Evolutionary conservation across 2,797 vertebrate species (phyloP), one percentile per base, ranked within the genome.

Genomic region (Eulemur mongoz): DNA sequence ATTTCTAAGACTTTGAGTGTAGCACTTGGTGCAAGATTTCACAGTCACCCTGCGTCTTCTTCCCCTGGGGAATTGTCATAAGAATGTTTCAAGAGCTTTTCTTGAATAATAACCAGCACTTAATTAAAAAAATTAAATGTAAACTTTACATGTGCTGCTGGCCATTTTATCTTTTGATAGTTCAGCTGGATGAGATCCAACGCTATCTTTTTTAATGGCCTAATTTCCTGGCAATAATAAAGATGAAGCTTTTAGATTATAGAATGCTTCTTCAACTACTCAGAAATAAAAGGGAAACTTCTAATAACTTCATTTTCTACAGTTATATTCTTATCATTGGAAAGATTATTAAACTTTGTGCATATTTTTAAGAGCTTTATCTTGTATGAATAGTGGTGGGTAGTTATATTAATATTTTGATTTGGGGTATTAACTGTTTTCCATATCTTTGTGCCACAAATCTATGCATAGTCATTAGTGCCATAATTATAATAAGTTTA

Each of bases 201-300:
- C 22, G 5, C 45, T 79, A 7, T 88, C 76, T 86, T 72, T 95
- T 92, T 92, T 92, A 95, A 91, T 38, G 38, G 57, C 78, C 69
- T 86, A 83, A 97, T 96, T 96, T 96, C 72, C 93, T 95, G 85
- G 84, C 76, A 93, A 50, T 96, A 96, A 96, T 91, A 76, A 91
- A 97, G 88, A 93, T 45, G 70, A 85, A 96, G 78, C 72, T 89
- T 90, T 88, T 73, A 80, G 61, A 96, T 94, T 80, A 72, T 40
- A 57, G 83, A 89, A 90, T 84, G 38, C 59, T 92, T 70, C 94
- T 96, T 91, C 76, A 92, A 20, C 63, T 84, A 92, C 75, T 61
- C 52, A 91, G 84, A 96, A 97, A 89, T 79, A 81, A 96, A 97
- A 94, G 73, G 23, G 40, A 92, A 91, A 76, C 59, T 84, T 84